Base-by-base conservation (phyloP, 2,797 vertebrate genomes). In the Enoplosus armatus region DNA sequence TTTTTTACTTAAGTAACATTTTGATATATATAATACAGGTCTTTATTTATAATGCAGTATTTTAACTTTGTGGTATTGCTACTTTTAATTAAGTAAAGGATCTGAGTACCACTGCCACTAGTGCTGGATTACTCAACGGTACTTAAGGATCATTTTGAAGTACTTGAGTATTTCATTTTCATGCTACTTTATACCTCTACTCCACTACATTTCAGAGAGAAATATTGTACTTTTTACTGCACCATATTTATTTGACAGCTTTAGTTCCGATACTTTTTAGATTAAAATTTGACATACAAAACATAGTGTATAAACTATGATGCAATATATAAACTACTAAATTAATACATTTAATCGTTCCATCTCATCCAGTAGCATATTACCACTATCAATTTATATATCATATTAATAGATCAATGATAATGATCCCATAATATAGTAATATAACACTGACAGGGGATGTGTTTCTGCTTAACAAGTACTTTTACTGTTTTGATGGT, bases 401-500 rank as follows among this genome's bases (percentile, higher is more conserved):
- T 24, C 22, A 56, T 12, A 8, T 39, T 26, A 29, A 39, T n/a
- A 29, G 24, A 58, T 39, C 2, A 51, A 51, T 43, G 35, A 65
- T 55, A 54, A 33, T 54, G 6, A 54, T 35, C 16, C 9, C 20
- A 31, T 58, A 33, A 29, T 39, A 8, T 63, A 22, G 3, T 22
- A 31, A 14, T 53, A 9, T 31, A 6, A 35, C 18, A 43, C 12
- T 39, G 8, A 64, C 8, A 27, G 20, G 2, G 20, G 22, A 8
- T 58, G 26, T 55, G 58, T 64, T 63, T 58, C 15, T 37, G 20
- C 39, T 37, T 11, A 43, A 35, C 1, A 0, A 15, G 1, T 50
- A 29, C 47, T 53, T 75, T 69, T 48, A 5, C 10, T 56, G 54
- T 72, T 29, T 61, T 55, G 29, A 22, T 65, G 24, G 27, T 54